Percentiles rank a stretch among this genome's conserved stretches.
phyloP scores from a whole-genome alignment of 1,140 invertebrate genomes.

The Caerostris extrusa region DNA sequence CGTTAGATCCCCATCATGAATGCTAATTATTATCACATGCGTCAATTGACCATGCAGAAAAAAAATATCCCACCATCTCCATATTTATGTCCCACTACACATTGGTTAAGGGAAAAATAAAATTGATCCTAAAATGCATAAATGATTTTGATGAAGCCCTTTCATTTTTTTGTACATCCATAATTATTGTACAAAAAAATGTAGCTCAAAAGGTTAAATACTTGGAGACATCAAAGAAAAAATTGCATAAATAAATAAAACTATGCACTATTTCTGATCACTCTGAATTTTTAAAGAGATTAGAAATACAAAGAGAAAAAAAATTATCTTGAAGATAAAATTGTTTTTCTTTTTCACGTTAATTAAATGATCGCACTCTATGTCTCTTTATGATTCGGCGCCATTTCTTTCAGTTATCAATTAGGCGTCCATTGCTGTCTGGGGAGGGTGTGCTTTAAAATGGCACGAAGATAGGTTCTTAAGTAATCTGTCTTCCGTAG shows the following conservation, averaged over 20 bases:
- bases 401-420: background rate
- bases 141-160: background rate
- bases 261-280: too few relatives aligned
- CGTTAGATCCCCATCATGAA: background rate
- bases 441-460: too few relatives aligned
- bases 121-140: background rate
- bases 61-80: background rate
- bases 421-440: background rate
- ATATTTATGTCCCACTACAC: background rate
- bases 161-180: background rate
- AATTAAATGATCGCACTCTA: background rate
- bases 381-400: background rate
- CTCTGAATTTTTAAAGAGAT: background rate
- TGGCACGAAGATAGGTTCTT: too few relatives aligned
- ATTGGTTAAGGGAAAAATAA: background rate
- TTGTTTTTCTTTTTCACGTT: background rate
- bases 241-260: background rate
- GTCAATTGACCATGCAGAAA: background rate
- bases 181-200: background rate
- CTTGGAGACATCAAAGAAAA: background rate
- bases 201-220: background rate
- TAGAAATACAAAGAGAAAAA: background rate
- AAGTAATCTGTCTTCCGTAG: too few relatives aligned
- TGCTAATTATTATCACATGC: background rate
- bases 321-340: background rate